Evolutionary conservation across 2,888 invertebrate species (phyloP).

Genomic region (Hipparchia sbordonii): DNA sequence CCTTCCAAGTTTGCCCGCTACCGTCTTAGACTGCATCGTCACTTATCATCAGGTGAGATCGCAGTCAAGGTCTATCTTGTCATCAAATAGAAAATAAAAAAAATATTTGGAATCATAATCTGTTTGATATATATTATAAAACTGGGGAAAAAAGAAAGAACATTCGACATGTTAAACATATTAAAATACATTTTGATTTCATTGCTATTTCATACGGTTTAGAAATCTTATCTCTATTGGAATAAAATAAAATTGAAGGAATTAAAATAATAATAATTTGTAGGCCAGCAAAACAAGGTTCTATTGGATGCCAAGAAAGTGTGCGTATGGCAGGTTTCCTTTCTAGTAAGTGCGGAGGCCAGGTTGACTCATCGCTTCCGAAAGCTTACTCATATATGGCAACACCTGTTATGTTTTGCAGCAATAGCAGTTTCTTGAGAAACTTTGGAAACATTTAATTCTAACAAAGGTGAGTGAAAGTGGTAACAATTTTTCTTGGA

Average conservation of each 20-base stretch:
- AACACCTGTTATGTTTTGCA: constrained; percentile 16
- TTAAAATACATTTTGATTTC: too few relatives aligned
- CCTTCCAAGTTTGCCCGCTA: too few relatives aligned
- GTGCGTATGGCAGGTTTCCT: constrained; percentile 24
- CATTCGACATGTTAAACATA: too few relatives aligned
- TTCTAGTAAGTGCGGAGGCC: constrained; percentile 21
- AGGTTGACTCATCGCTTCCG: constrained; percentile 16
- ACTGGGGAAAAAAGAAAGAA: too few relatives aligned
- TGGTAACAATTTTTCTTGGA: neutral
- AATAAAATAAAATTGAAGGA: neutral
- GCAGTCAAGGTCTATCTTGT: too few relatives aligned
- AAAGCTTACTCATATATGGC: constrained; percentile 10
- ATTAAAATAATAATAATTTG: neutral
- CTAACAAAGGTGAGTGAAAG: neutral
- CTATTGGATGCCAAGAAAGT: constrained; percentile 23
- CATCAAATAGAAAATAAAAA: too few relatives aligned
- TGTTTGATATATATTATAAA: too few relatives aligned
- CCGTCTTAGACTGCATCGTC: too few relatives aligned
- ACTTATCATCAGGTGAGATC: too few relatives aligned
- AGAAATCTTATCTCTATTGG: neutral
- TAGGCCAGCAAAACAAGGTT: constrained; percentile 19
- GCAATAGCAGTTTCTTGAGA: constrained; percentile 12
- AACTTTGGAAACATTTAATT: neutral
- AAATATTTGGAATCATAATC: too few relatives aligned
- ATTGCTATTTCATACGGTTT: neutral